Percentiles rank a stretch among this genome's conserved stretches.
Evolutionary conservation across 2,113 vertebrate species (phyloP).

Genomic region (Climacteris rufus): DNA sequence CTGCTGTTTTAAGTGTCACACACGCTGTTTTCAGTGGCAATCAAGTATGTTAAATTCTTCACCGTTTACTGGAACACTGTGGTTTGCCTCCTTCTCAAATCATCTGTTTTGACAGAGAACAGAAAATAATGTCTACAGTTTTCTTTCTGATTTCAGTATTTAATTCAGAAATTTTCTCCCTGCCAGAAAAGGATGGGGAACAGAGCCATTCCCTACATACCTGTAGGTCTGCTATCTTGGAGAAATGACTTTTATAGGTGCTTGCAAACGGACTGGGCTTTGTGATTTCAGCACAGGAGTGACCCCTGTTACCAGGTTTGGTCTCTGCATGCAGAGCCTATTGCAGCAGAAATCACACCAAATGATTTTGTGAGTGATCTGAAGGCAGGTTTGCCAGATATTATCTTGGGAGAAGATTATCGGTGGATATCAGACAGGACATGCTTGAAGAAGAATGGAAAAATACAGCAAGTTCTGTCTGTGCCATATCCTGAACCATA

Average conservation of each 20-base stretch:
- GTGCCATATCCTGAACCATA: not conserved
- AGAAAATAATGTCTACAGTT: not conserved
- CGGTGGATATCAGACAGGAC: not conserved
- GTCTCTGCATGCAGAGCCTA: not conserved
- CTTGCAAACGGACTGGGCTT: not conserved
- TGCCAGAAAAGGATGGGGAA: not conserved
- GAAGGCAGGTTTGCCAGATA: not conserved
- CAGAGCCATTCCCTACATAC: not conserved
- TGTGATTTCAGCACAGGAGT: not conserved
- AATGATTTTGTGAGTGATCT: not conserved
- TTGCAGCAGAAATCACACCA: not conserved
- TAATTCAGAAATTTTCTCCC: not conserved
- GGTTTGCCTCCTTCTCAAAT: not conserved
- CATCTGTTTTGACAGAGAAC: not conserved
- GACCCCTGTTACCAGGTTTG: not conserved
- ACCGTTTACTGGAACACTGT: not conserved
- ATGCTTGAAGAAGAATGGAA: not conserved
- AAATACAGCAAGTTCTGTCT: not conserved
- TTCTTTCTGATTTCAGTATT: not conserved
- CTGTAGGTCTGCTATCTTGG: not conserved
- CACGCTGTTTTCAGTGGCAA: not conserved
- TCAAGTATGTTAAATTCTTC: not conserved
- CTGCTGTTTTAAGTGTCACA: not conserved
- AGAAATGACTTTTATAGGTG: not conserved
- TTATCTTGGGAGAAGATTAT: not conserved